Evolutionary conservation across 2,797 vertebrate species (phyloP).

Genomic region (Brachyalestes nurse): DNA sequence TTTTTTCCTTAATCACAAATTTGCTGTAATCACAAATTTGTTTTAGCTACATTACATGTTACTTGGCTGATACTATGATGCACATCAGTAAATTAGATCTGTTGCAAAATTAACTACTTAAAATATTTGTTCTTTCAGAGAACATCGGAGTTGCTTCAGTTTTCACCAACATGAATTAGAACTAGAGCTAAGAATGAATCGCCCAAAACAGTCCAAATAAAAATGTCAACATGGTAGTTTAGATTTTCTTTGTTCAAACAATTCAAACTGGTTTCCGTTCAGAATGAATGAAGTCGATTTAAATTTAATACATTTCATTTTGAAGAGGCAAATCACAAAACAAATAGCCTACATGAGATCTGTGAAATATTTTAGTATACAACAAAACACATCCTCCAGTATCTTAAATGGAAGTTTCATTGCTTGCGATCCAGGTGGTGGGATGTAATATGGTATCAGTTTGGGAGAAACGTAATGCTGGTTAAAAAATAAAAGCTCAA

Average conservation of each 20-base stretch:
- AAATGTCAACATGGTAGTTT: background rate
- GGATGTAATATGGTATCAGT: too few species aligned
- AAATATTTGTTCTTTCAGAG: background rate
- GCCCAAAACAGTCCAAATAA: background rate
- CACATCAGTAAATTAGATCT: background rate
- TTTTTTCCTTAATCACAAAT: constrained; percentile 32
- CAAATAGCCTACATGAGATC: background rate
- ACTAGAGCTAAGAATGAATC: background rate
- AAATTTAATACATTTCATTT: background rate
- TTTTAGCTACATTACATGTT: constrained; percentile 1
- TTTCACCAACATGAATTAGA: background rate
- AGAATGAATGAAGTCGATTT: background rate
- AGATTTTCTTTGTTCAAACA: background rate
- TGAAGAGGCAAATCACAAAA: background rate
- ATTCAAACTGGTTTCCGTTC: background rate
- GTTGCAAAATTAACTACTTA: background rate
- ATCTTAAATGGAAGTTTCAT: background rate
- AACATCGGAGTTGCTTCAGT: background rate
- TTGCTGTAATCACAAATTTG: background rate
- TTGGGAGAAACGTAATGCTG: too few species aligned
- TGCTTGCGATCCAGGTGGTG: too few species aligned
- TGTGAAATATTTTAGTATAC: too few species aligned
- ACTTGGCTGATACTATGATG: constrained; percentile 1
- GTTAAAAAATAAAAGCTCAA: too few species aligned
- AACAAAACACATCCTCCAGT: background rate